A percentile compares a stretch with the other conserved stretches of the same genome.
Conservation (phyloP, 1,140 invertebrate genomes). For the Drosophila triauraria region DNA sequence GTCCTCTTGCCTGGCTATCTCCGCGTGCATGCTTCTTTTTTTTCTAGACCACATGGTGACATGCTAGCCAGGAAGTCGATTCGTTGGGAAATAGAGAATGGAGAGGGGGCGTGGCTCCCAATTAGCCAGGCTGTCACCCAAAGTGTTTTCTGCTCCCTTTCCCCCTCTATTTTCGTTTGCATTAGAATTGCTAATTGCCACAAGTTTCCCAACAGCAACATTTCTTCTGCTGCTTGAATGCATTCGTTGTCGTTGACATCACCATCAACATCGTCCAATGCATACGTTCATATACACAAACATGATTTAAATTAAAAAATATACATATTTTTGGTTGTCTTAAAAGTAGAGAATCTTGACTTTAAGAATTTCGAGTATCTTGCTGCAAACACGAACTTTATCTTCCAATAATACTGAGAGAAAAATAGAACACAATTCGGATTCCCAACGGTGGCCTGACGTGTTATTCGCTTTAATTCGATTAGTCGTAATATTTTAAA, state of each 20-base stretch:
- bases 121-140: constrained; percentile 78
- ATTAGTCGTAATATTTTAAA: constrained; percentile 46
- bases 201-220: constrained; percentile 71
- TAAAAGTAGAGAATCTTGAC: constrained; percentile 42
- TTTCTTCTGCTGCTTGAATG: constrained; percentile 68
- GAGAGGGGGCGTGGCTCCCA: constrained; percentile 61
- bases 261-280: constrained; percentile 46
- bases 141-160: constrained; percentile 62
- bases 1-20: not conserved
- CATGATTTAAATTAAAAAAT: constrained; percentile 19
- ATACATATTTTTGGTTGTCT: constrained; percentile 17
- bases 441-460: constrained; percentile 1
- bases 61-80: constrained; percentile 43
- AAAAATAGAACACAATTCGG: not conserved
- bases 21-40: constrained; percentile 36
- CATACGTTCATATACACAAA: constrained; percentile 1
- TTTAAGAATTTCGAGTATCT: constrained; percentile 12
- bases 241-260: constrained; percentile 56
- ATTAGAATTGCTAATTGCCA: constrained; percentile 81
- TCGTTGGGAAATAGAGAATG: constrained; percentile 19
- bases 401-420: not conserved
- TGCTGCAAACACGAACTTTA: constrained; percentile 1
- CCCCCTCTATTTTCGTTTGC: constrained; percentile 40
- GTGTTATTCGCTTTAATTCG: constrained; percentile 47
- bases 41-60: constrained; percentile 45